Base-by-base conservation (phyloP, 2,888 invertebrate species). In the Phalera bucephala region DNA sequence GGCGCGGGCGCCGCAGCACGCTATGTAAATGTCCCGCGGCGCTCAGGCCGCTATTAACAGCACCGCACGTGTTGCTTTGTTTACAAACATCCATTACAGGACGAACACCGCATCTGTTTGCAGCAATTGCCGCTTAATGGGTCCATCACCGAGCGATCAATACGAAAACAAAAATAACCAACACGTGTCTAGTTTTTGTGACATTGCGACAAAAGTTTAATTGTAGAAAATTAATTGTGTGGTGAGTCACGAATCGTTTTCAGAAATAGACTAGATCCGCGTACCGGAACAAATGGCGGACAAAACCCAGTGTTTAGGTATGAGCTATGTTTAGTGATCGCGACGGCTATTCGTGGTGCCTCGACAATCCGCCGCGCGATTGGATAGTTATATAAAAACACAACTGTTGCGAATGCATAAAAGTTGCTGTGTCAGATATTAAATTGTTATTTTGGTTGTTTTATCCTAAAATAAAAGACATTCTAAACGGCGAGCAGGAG, bases 271-370 rank as follows among this genome's bases (percentile, higher is more conserved):
- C 12, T 25, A 13, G 25, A 13, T 25, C 25, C 25, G 25, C 8
- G 25, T 13, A 33, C 35, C 22, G 30, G 14, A 14, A 33, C 28
- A 11, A 40, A 14, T 20, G 9, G 12, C 23, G 22, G 26, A 10
- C 9, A 22, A 11, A 17, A 13, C 15, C 22, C 8, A 23, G 11
- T 32, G 9, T 22, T 12, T 25, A 25, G 25, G 25, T 25, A 25
- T 3, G 10, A 2, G 15, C 17, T 7, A 25, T n/a, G 15, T 26
- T 31, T 23, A 10, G 23, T 15, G 31, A 13, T 15, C 17, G 13
- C 3, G 15, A 32, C 13, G 15, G 25, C 25, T 25, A 25, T 12
- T 25, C 8, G 25, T 25, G 8, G 25, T 3, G 11, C 23, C 6
- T 17, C 17, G 17, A 17, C 23, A 3, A 10, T 25, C 25, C 12